A percentile compares a stretch with the other conserved stretches of the same genome.
Evolutionary conservation across 2,888 invertebrate species (phyloP).

Genomic region (Himalopsyche anomala): DNA sequence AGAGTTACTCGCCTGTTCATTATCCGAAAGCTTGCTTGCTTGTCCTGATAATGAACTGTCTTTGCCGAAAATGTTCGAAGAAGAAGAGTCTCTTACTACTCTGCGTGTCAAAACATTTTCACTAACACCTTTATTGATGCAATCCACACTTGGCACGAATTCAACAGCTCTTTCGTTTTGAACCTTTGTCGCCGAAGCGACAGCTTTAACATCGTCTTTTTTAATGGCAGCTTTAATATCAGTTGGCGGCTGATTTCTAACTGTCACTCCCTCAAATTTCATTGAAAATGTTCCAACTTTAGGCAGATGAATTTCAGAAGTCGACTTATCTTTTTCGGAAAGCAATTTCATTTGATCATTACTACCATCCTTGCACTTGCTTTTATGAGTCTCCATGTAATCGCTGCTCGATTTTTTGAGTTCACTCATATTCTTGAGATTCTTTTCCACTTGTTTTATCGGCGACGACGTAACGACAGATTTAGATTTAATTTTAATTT

Average conservation of each 20-base stretch:
- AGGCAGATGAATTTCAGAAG: neutral
- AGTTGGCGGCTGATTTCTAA: slow-evolving; percentile 43
- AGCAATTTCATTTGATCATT: neutral
- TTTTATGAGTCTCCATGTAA: slow-evolving; percentile 27
- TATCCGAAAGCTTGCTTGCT: slow-evolving; percentile 20
- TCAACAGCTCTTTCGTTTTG: neutral
- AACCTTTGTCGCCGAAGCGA: neutral
- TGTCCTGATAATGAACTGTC: neutral
- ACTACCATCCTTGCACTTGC: neutral
- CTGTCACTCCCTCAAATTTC: slow-evolving; percentile 56
- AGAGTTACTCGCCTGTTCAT: slow-evolving; percentile 35
- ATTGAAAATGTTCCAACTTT: slow-evolving; percentile 49
- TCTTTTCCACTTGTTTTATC: slow-evolving; percentile 24
- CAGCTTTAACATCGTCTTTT: slow-evolving; percentile 21
- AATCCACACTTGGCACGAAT: neutral
- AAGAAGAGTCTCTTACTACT: slow-evolving; percentile 2
- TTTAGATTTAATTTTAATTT: neutral
- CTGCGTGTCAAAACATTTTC: slow-evolving; percentile 22
- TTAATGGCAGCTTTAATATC: slow-evolving; percentile 33
- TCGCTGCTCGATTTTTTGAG: slow-evolving; percentile 26
- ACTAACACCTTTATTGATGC: neutral
- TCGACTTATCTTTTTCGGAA: slow-evolving; percentile 13
- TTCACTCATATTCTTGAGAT: slow-evolving; percentile 4
- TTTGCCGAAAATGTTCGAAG: slow-evolving; percentile 7
- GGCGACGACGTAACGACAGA: neutral